Percentiles rank a stretch among this genome's conserved stretches.
Evolutionary conservation across 2,113 vertebrate genomes (phyloP).

Genomic region (Andinoacara biseriatus): DNA sequence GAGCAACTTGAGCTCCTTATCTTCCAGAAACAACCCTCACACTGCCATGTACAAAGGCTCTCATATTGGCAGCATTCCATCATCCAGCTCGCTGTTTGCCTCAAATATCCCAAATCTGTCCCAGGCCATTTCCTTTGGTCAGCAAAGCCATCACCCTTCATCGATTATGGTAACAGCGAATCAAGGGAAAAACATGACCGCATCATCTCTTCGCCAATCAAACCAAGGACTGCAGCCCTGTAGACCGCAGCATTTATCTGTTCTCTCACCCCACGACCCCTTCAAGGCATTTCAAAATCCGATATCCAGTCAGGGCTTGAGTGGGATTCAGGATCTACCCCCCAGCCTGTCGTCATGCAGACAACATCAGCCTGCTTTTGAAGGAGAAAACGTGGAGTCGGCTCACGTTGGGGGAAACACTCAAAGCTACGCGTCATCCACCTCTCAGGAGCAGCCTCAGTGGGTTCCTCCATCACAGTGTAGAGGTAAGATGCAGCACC

Average conservation of each 20-base stretch:
- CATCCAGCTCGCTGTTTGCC: conserved; percentile 31
- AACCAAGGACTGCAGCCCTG: conserved; percentile 6
- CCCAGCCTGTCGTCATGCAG: conserved; percentile 4
- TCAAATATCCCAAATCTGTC: not conserved
- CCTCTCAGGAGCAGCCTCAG: conserved; percentile 23
- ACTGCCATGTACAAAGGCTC: conserved; percentile 21
- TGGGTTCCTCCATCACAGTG: conserved; percentile 29
- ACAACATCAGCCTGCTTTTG: conserved; percentile 11
- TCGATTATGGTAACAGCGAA: not conserved
- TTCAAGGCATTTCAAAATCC: conserved; percentile 21
- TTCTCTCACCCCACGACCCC: not conserved
- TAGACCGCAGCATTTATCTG: not conserved
- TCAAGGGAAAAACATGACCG: conserved; percentile 1
- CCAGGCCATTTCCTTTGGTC: conserved; percentile 32
- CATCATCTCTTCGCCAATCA: conserved; percentile 3
- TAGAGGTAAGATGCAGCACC: conserved; percentile 22
- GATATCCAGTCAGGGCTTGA: conserved; percentile 9
- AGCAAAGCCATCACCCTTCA: conserved; percentile 23
- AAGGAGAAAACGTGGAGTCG: not conserved
- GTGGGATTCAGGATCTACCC: conserved; percentile 27
- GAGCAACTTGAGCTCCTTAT: not conserved
- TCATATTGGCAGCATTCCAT: conserved; percentile 5
- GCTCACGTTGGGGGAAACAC: not conserved
- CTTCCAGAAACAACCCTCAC: conserved; percentile 26
- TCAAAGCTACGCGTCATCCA: not conserved